Percentiles rank a stretch among this genome's conserved stretches.
phyloP scores from a whole-genome alignment of 2,113 vertebrate genomes.

The Equus quagga region DNA sequence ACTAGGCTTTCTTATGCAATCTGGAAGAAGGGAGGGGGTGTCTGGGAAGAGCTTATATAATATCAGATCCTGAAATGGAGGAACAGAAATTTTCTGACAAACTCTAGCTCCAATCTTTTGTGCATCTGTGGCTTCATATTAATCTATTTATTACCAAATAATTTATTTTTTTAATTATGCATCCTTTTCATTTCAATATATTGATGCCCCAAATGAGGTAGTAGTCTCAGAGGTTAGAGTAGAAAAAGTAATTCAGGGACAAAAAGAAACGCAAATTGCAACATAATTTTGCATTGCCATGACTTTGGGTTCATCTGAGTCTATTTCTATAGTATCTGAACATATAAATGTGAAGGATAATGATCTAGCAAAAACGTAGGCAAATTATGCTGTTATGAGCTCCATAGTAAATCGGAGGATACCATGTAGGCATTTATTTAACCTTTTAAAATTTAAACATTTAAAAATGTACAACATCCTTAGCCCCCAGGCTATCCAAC shows the following conservation, averaged over 20 bases:
- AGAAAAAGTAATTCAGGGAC: neutral
- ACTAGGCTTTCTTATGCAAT: neutral
- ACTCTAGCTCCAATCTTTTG: neutral
- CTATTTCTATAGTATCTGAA: neutral
- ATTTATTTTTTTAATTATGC: neutral
- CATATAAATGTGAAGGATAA: neutral
- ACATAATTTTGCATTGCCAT: neutral
- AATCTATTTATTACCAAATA: neutral
- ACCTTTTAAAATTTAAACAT: conserved; percentile 26
- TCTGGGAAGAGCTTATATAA: neutral
- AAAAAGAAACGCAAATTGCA: neutral
- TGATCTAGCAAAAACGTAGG: neutral
- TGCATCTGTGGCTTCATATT: neutral
- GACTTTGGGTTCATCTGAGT: neutral
- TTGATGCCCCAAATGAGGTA: neutral
- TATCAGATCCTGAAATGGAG: neutral
- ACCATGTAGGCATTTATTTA: neutral
- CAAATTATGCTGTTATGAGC: neutral
- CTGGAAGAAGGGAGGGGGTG: neutral
- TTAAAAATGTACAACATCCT: neutral
- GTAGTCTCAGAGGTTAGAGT: neutral
- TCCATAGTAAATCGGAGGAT: neutral
- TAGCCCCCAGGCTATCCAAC: neutral
- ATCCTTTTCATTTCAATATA: neutral
- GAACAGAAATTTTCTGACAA: neutral